Conservation (phyloP, 2,113 vertebrate species). For the Tupaia tana region DNA sequence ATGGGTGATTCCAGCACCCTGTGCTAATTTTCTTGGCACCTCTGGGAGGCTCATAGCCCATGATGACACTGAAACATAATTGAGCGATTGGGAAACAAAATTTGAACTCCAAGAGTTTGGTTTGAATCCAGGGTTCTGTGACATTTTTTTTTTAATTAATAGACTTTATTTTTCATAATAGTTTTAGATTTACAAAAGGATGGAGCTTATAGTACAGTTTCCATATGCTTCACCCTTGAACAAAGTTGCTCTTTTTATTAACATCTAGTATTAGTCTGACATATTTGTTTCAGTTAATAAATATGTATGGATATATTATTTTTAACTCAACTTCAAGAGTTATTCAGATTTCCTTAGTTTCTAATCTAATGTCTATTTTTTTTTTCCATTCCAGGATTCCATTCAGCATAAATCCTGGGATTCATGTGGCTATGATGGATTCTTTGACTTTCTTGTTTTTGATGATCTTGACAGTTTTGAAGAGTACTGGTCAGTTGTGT, state of each 20-base stretch:
- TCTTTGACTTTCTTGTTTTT: background rate
- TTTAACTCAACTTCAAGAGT: background rate
- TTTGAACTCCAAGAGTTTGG: background rate
- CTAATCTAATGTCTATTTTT: background rate
- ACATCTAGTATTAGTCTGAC: background rate
- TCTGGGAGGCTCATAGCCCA: background rate
- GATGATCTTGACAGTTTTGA: background rate
- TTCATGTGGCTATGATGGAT: background rate
- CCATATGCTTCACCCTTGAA: rapidly evolving
- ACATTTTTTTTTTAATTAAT: background rate
- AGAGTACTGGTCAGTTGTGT: background rate
- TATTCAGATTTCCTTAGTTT: background rate
- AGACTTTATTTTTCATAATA: background rate
- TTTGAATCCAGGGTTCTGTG: background rate
- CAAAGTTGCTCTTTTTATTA: background rate
- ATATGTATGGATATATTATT: background rate
- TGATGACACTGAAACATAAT: background rate
- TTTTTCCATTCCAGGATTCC: background rate
- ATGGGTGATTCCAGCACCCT: background rate
- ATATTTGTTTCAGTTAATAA: background rate
- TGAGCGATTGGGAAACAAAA: background rate
- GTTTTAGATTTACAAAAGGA: background rate
- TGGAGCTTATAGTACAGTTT: background rate
- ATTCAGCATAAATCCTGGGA: background rate
- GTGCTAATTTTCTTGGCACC: background rate